Conservation (phyloP, 2,888 invertebrate species). For the Zele albiditarsus region DNA sequence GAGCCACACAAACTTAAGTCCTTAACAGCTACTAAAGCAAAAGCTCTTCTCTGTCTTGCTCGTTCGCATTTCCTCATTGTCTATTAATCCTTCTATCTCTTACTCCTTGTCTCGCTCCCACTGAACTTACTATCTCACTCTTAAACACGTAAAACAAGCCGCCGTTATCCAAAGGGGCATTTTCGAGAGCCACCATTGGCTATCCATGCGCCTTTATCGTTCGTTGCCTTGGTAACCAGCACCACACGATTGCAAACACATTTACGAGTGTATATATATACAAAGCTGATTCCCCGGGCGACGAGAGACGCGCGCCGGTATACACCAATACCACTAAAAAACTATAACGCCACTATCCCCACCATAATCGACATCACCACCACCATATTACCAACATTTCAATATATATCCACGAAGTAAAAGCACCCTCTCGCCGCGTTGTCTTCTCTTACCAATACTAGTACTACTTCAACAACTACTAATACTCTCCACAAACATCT, state of each 20-base stretch:
- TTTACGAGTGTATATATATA: background rate
- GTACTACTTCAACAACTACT: too few relatives aligned
- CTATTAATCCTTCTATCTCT: background rate
- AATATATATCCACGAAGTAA: slow-evolving; percentile 18
- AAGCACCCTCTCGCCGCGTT: slow-evolving; percentile 19
- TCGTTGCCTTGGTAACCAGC: slow-evolving; percentile 70
- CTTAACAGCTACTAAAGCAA: slow-evolving; percentile 73
- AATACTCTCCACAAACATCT: background rate
- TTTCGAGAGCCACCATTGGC: slow-evolving; percentile 72
- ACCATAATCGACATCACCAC: slow-evolving; percentile 43
- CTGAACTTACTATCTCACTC: slow-evolving; percentile 62
- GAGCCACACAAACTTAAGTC: slow-evolving; percentile 61
- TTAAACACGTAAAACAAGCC: slow-evolving; percentile 70
- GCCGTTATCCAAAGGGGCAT: slow-evolving; percentile 68
- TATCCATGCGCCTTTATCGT: slow-evolving; percentile 70
- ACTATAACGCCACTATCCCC: slow-evolving; percentile 26
- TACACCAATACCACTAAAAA: slow-evolving; percentile 29
- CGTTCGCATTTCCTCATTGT: background rate
- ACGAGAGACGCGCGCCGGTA: slow-evolving; percentile 22
- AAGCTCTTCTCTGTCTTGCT: slow-evolving; percentile 57
- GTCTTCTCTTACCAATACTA: slow-evolving; percentile 22
- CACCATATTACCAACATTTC: slow-evolving; percentile 36
- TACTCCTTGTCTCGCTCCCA: background rate
- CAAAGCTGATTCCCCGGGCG: slow-evolving; percentile 37
- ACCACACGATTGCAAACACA: slow-evolving; percentile 50